Evolutionary conservation across 2,113 vertebrate genomes (phyloP).

Genomic region (Polypterus bichir): DNA sequence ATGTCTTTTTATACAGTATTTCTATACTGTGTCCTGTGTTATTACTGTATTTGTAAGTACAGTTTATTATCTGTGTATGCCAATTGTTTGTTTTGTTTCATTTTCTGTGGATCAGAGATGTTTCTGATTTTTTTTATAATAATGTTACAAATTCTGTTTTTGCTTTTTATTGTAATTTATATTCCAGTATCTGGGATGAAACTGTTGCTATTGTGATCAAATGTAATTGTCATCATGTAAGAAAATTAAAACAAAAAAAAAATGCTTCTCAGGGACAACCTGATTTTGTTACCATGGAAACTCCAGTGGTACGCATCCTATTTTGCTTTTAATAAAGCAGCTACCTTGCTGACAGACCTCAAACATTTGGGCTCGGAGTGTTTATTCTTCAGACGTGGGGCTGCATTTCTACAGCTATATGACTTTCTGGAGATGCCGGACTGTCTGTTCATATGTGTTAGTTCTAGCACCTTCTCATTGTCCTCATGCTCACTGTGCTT

Average conservation of each 20-base stretch:
- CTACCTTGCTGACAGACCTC: conserved; percentile 55
- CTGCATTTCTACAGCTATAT: no score
- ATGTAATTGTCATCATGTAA: conserved; percentile 18
- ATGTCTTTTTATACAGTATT: conserved; percentile 70
- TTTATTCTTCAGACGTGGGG: neutral
- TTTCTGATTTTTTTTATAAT: conserved; percentile 41
- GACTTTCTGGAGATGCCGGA: no score
- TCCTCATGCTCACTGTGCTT: no score
- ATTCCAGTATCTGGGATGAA: conserved; percentile 80
- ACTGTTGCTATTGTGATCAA: conserved; percentile 24
- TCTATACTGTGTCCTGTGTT: conserved; percentile 71
- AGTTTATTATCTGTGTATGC: conserved; percentile 33
- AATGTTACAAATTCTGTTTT: conserved; percentile 39
- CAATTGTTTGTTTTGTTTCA: conserved; percentile 33
- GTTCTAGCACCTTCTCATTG: no score
- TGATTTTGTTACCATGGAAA: conserved; percentile 54
- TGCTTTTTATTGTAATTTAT: conserved; percentile 56
- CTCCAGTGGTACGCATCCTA: conserved; percentile 44
- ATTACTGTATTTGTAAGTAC: conserved; percentile 30
- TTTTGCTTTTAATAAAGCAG: conserved; percentile 70
- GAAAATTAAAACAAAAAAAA: conserved; percentile 29
- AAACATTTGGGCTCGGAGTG: conserved; percentile 22
- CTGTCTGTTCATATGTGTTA: no score
- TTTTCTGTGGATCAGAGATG: conserved; percentile 65
- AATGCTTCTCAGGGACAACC: conserved; percentile 81